Percentiles rank a stretch among this genome's conserved stretches.
Conservation (phyloP, 2,113 vertebrate genomes). For the Crypturellus undulatus region DNA sequence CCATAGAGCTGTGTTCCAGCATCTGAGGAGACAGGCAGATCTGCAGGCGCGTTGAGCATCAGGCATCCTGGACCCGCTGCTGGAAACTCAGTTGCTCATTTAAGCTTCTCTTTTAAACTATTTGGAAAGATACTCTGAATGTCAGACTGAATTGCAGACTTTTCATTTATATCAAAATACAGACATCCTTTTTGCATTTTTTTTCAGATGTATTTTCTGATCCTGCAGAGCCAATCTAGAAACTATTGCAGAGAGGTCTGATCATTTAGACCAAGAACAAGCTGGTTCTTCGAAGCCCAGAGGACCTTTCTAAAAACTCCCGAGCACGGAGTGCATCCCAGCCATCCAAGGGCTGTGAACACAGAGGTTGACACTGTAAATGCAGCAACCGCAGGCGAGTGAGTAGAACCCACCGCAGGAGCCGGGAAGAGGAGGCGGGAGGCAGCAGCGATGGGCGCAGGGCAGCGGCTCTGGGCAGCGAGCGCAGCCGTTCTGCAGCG, state of each 20-base stretch:
- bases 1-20: background rate
- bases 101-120: background rate
- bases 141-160: background rate
- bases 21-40: background rate
- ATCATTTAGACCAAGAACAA: background rate
- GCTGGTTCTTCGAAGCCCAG: background rate
- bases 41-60: background rate
- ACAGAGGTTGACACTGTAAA: background rate
- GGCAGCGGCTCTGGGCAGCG: background rate
- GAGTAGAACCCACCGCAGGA: background rate
- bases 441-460: background rate
- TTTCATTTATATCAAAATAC: background rate
- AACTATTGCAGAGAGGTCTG: background rate
- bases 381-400: accelerated
- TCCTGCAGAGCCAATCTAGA: background rate
- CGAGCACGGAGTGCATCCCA: background rate
- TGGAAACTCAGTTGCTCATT: background rate
- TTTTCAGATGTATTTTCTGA: background rate
- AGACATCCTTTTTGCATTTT: background rate
- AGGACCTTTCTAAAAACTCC: background rate
- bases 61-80: background rate
- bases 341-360: accelerated
- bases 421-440: background rate
- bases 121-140: background rate
- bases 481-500: background rate